phyloP scores from a whole-genome alignment of 2,888 invertebrate genomes.

The Eledona agricola region DNA sequence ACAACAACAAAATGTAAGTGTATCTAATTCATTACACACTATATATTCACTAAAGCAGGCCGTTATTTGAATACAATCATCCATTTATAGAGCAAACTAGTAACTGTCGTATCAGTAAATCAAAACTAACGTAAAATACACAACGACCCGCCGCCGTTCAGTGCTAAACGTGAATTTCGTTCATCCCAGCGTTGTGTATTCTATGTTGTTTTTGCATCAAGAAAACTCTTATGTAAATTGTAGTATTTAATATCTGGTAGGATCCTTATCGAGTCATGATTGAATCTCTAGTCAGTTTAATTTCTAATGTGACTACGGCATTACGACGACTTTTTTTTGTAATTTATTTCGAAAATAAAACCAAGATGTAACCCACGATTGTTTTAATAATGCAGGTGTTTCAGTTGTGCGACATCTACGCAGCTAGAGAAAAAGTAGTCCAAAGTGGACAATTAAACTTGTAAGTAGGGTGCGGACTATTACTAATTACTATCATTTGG shows the following conservation, averaged over 20 bases:
- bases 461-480: constrained; percentile 27
- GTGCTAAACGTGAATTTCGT: constrained; percentile 21
- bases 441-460: constrained; percentile 60
- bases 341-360: constrained; percentile 56
- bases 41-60: constrained; percentile 30
- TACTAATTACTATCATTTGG: constrained; percentile 23
- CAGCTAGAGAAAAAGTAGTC: constrained; percentile 62
- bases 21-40: constrained; percentile 29
- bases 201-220: constrained; percentile 49
- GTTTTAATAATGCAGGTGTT: constrained; percentile 44
- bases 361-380: constrained; percentile 50
- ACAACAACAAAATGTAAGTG: constrained; percentile 23
- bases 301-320: constrained; percentile 39
- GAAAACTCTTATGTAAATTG: constrained; percentile 55
- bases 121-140: constrained; percentile 46
- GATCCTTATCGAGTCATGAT: constrained; percentile 44
- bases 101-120: constrained; percentile 45
- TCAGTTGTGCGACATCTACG: constrained; percentile 43
- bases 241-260: constrained; percentile 57
- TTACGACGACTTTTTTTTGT: constrained; percentile 52
- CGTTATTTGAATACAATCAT: constrained; percentile 47
- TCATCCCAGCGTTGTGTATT: constrained; percentile 40
- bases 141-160: constrained; percentile 27
- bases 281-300: constrained; percentile 40
- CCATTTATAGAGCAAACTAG: constrained; percentile 46